Evolutionary conservation across 2,113 vertebrate species (phyloP).

Genomic region (Porphyrio hochstetteri): DNA sequence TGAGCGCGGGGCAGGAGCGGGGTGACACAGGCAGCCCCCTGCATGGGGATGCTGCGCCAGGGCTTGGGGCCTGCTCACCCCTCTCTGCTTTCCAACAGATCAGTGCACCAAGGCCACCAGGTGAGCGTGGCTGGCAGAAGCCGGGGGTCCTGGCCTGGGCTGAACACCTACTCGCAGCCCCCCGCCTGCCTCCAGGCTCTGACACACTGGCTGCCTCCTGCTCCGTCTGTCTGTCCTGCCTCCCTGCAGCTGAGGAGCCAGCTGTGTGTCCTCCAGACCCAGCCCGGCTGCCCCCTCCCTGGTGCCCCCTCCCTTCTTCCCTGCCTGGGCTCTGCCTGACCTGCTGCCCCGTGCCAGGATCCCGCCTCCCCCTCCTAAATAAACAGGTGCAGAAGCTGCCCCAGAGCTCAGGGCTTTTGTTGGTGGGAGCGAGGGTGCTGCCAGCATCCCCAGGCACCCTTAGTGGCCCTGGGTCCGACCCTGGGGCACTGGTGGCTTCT

Average conservation of each 20-base stretch:
- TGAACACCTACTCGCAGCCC: background rate
- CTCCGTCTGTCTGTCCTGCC: background rate
- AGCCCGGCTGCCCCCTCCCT: background rate
- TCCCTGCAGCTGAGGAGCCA: conserved; percentile 18
- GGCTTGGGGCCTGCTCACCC: background rate
- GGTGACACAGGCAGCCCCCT: accelerated
- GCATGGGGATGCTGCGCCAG: accelerated
- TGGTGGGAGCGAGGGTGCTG: background rate
- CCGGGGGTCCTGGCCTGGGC: background rate
- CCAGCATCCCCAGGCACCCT: background rate
- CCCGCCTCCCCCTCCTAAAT: background rate
- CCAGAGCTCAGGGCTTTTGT: background rate
- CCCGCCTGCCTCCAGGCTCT: accelerated
- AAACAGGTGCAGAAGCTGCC: conserved; percentile 15
- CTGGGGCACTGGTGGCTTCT: background rate
- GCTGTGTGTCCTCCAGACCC: accelerated
- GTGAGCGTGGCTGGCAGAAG: background rate
- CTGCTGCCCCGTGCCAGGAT: background rate
- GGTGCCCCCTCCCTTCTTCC: background rate
- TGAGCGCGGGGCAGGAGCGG: background rate
- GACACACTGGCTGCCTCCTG: background rate
- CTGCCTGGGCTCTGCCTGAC: background rate
- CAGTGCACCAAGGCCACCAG: background rate
- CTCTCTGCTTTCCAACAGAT: background rate
- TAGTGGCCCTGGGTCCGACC: background rate